Base-by-base conservation (phyloP, 2,113 vertebrate genomes). In the Acrocephalus arundinaceus region DNA sequence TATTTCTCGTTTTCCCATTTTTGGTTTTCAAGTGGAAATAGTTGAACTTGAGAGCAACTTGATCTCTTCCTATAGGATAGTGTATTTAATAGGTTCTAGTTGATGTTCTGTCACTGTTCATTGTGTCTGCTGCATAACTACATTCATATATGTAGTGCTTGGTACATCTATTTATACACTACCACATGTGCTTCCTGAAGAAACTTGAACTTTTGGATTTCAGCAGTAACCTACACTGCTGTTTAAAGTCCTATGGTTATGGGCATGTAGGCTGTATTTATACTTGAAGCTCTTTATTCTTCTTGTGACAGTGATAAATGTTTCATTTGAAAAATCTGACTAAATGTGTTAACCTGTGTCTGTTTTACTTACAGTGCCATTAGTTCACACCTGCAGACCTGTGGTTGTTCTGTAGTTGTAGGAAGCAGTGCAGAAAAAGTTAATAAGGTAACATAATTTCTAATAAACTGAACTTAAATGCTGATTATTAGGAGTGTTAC, bases 381-480 rank as follows among this genome's bases (percentile, higher is more conserved):
- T 97, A 99, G 99, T 96, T 99, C 99, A 94, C 99, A 99, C 96
- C 97, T 99, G 74, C 99, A 99, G 97, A 99, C 99, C 20, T 99
- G 99, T 74, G 99, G 99, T 97, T 99, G 99, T 91, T 99, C 99
- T 30, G 98, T 99, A 22, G 99, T 99, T 10, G 98, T 99, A 87
- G 99, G 99, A 93, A 99, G 99, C 98, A 99, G 99, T 41, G 98
- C 99, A 85, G 99, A 99, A 91, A 99, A 99, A 98, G 98, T 99
- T 75, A 99, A 99, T 96, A 99, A 99, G 99, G 99, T 99, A 98
- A 71, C 35, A 4, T 59, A 51, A 27, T 93, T 94, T 87, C 23
- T 68, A 43, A 45, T 84, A 76, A 45, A 74, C 23, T 16, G 14
- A 54, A 58, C 25, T 77, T 71, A 46, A 76, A 55, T 90, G 49